A percentile compares a stretch with the other conserved stretches of the same genome.
Evolutionary conservation across 2,113 vertebrate species (phyloP).

Genomic region (Sinocyclocheilus rhinocerous): DNA sequence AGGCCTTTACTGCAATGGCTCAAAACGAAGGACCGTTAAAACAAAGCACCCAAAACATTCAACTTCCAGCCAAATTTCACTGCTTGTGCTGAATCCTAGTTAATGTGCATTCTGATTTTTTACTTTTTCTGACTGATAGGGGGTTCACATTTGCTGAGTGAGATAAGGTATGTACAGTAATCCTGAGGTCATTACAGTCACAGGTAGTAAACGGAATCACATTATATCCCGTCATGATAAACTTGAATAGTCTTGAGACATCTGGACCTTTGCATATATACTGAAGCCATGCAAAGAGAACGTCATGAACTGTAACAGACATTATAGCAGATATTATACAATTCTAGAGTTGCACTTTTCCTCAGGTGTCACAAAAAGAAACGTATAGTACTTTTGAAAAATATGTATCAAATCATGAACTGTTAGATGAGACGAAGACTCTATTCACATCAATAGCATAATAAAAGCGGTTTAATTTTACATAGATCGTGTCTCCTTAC

Average conservation of each 20-base stretch:
- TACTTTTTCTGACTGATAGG: not conserved
- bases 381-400: not conserved
- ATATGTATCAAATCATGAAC: not conserved
- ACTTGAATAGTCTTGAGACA: not conserved
- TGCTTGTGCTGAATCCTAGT: not conserved
- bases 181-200: conserved; percentile 40
- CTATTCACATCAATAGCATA: not conserved
- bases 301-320: not conserved
- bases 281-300: not conserved
- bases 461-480: not conserved
- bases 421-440: not conserved
- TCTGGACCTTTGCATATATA: not conserved
- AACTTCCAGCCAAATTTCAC: not conserved
- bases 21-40: not conserved
- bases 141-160: conserved; percentile 24
- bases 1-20: too few species aligned
- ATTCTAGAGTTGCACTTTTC: not conserved
- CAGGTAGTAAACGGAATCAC: conserved; percentile 25
- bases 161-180: conserved; percentile 8
- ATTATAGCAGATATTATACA: not conserved
- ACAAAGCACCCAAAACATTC: not conserved
- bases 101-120: not conserved
- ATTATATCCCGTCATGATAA: conserved; percentile 14
- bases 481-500: not conserved
- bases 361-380: not conserved